A percentile compares a stretch with the other conserved stretches of the same genome.
Conservation (phyloP, 2,113 vertebrate genomes). For the Orcinus orca region DNA sequence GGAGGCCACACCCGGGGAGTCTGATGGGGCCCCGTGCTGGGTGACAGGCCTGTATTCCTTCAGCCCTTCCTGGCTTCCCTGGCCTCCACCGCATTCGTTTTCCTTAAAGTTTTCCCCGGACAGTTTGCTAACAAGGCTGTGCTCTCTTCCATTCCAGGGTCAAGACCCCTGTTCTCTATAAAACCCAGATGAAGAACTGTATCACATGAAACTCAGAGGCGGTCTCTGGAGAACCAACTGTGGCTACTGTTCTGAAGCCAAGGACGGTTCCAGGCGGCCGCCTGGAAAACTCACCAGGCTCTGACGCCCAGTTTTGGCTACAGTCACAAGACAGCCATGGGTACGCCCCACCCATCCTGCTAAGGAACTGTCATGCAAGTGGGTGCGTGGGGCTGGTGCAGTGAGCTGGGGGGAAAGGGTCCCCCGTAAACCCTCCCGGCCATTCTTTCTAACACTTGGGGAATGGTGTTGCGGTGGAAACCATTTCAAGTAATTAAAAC, state of each 20-base stretch:
- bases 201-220: not conserved
- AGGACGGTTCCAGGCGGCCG: not conserved
- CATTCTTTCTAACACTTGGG: not conserved
- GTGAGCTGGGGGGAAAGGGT: not conserved
- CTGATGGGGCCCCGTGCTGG: slow-evolving; percentile 3
- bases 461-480: slow-evolving; percentile 27
- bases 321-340: not conserved
- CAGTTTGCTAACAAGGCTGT: slow-evolving; percentile 58
- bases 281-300: not conserved
- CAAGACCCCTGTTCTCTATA: slow-evolving; percentile 66
- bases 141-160: slow-evolving; percentile 52
- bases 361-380: not conserved
- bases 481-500: slow-evolving; percentile 51
- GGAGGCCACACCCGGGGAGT: slow-evolving; percentile 64
- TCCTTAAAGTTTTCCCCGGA: slow-evolving; percentile 8
- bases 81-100: not conserved
- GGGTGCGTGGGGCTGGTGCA: not conserved
- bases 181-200: slow-evolving; percentile 58
- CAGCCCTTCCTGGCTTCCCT: slow-evolving; percentile 30
- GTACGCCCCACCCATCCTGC: not conserved
- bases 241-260: slow-evolving; percentile 58
- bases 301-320: not conserved
- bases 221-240: not conserved
- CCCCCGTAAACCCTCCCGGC: not conserved
- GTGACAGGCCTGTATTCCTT: not conserved